These are phyloP conservation scores for Astyanax mexicanus DNA, from an alignment of 2,797 vertebrate genomes.

Conservation along the genomic window DNA sequence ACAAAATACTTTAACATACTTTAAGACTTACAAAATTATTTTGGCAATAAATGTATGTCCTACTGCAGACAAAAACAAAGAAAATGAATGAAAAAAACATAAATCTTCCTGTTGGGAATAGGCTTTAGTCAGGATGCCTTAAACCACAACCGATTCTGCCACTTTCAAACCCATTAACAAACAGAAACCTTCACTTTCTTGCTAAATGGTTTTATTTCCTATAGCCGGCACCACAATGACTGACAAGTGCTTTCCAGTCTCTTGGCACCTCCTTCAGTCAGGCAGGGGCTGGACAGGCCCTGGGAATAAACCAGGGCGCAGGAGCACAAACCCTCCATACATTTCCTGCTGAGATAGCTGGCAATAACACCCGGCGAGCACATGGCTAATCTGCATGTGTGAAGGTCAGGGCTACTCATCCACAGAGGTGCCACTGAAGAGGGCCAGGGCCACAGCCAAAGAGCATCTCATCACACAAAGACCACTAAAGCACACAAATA, in stretches of 20 bases:
- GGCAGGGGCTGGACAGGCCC: constrained; percentile 31
- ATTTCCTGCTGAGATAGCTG: constrained; percentile 46
- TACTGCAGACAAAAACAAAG: no score
- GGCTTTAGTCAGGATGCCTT: no score
- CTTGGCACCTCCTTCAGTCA: constrained; percentile 52
- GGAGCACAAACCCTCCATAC: constrained; percentile 42
- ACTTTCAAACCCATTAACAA: not conserved
- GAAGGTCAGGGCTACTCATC: constrained; percentile 86
- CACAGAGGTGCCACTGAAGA: constrained; percentile 67
- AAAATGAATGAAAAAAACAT: no score
- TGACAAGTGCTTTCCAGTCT: constrained; percentile 22
- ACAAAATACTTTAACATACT: no score
- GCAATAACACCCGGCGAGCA: constrained; percentile 70
- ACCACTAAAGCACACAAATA: constrained; percentile 12
- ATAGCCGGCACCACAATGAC: constrained; percentile 15
- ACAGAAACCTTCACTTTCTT: not conserved
- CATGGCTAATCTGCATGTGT: constrained; percentile 93
- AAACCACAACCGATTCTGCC: no score
- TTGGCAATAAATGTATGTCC: no score
- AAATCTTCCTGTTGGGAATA: no score
- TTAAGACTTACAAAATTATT: no score
- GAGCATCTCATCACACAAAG: constrained; percentile 11
- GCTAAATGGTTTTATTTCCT: not conserved
- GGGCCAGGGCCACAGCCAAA: constrained; percentile 82
- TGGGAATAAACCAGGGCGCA: constrained; percentile 48